Base-by-base conservation (phyloP, 2,888 invertebrate genomes). In the Drosophila siamana region DNA sequence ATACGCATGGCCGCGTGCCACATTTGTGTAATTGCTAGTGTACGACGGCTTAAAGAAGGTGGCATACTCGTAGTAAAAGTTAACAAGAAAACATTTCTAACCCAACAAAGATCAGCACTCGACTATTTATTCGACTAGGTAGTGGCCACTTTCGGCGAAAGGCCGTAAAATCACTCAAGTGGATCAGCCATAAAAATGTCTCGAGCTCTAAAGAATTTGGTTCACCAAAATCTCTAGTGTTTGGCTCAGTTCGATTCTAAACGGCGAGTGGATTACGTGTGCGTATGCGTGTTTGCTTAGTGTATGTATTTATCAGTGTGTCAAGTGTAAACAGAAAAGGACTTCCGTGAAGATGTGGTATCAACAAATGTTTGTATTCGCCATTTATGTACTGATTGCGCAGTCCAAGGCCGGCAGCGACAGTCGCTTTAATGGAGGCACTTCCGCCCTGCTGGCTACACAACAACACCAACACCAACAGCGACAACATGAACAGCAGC, bases 121-220 rank as follows among this genome's bases (percentile, higher is more conserved):
- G 44, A 30, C 28, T 36, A 44, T 46, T 38, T 46, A 56, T 66
- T 74, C 50, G 70, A 69, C 62, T 63, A 60, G 61, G 41, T 56
- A 26, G 64, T 63, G 74, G 60, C 79, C 70, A 73, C 83, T 73
- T 79, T 78, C 75, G 77, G 70, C 76, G 84, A 83, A 89, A 86
- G 84, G 78, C 78, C 71, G 57, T 80, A 75, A 87, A 87, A 72
- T 81, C 87, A 69, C 59, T 89, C 78, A 80, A 82, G 68, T 87
- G 79, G 74, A 70, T 74, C 88, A 61, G 68, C 77, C 74, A 87
- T 90, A 89, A 90, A 85, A 85, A 69, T 77, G 69, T 80, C 71
- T 78, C 87, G 59, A 59, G 63, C 28, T 65, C 61, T 9, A 36
- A 61, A 74, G 75, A 83, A 86, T 72, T 69, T 55, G 57, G 70